Conservation (phyloP, 2,113 vertebrate species). For the Hippocampus abdominalis region DNA sequence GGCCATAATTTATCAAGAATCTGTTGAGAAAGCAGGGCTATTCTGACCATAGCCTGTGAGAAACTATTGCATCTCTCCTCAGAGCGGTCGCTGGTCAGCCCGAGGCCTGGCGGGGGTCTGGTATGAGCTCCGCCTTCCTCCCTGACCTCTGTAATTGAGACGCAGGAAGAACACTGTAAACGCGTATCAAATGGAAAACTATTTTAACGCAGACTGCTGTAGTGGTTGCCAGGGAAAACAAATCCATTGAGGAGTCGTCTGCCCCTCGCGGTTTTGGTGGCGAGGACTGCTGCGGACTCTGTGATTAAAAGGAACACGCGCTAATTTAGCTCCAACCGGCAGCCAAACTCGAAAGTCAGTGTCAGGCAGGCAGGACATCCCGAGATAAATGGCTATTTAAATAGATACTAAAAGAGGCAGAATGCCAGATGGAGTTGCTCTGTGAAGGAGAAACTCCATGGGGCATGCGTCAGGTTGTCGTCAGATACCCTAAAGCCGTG, state of each 20-base stretch:
- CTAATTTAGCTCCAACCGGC: conserved; percentile 57
- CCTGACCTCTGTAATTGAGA: conserved; percentile 70
- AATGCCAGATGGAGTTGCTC: not conserved
- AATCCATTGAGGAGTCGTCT: conserved; percentile 63
- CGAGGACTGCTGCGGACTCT: conserved; percentile 60
- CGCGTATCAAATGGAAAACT: conserved; percentile 69
- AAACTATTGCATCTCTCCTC: conserved; percentile 52
- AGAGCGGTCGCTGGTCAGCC: conserved; percentile 59
- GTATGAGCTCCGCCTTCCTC: conserved; percentile 53
- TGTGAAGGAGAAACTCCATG: not conserved
- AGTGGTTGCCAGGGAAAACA: conserved; percentile 71
- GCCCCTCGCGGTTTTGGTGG: conserved; percentile 61
- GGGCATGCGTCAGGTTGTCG: not conserved
- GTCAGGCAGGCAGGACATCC: conserved; percentile 32
- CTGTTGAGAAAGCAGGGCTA: conserved; percentile 60
- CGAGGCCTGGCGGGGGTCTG: conserved; percentile 43
- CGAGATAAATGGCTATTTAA: conserved; percentile 17
- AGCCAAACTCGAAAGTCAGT: conserved; percentile 34
- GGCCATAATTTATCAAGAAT: conserved; percentile 35
- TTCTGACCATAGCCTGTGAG: conserved; percentile 55
- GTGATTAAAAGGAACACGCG: conserved; percentile 63
- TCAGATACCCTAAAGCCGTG: not conserved
- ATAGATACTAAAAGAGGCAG: not conserved
- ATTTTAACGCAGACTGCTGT: conserved; percentile 67
- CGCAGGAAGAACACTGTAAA: conserved; percentile 59